Base-by-base conservation (phyloP, 2,113 vertebrate genomes). In the Cynopterus brachyotis region DNA sequence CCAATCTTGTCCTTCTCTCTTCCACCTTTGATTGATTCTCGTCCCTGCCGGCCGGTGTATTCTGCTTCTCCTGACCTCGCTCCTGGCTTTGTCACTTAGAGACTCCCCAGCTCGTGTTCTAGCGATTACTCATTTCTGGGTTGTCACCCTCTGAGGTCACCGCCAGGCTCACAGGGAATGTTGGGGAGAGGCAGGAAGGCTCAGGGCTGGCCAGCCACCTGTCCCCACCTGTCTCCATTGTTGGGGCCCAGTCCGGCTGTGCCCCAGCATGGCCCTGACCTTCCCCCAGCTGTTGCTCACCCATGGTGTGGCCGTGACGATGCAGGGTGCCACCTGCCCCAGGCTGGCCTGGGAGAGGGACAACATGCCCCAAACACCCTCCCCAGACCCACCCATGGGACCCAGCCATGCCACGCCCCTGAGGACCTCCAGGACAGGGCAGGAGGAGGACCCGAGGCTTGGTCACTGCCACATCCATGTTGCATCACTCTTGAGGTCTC, bases 171-270 rank as follows among this genome's bases (percentile, higher is more conserved):
- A 45, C 7, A 3, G 4, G 9, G 15, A 24, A 2, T 53, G 9
- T 13, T 20, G 30, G 24, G 53, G 59, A 40, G 53, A 80, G 80
- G 70, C 42, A 22, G 20, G 37, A 24, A 62, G 16, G 12, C 32
- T 1, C 5, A 16, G 53, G 9, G 30, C 47, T 30, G 22, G 35
- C 19, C 60, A 69, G 62, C 28, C 50, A 30, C 45, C 62, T 22
- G 15, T 37, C n/a, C 37, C 4, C 6, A 0, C n/a, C n/a, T n/a
- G n/a, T 37, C n/a, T 32, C 4, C 6, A 6, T 15, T 57, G 1
- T 15, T 42, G 8, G 20, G 30, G 6, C 59, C 40, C 26, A 4
- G 2, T 3, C 47, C 42, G 4, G 16, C 75, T 35, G 22, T 7
- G 26, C 24, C 7, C 5, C 20, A 20, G 19, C 13, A 32, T 8